Conservation (phyloP, 2,888 invertebrate species). For the Sinopyrophorus schimmeli region DNA sequence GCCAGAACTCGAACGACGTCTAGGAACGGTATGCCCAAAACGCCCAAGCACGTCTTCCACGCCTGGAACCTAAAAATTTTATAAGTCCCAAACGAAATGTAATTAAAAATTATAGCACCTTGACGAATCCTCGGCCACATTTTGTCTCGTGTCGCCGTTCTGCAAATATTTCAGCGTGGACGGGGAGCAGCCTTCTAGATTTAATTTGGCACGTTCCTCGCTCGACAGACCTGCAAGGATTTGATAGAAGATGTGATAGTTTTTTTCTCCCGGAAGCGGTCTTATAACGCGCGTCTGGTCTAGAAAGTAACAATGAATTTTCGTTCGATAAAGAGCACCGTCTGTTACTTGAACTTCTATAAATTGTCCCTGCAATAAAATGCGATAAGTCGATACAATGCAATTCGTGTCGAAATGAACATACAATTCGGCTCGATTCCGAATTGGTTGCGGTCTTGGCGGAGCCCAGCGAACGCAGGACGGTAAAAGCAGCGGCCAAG, state of each 20-base stretch:
- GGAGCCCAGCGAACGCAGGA: conserved; percentile 86
- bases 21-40: conserved; percentile 90
- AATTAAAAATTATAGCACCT: conserved; percentile 47
- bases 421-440: conserved; percentile 90
- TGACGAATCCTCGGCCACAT: conserved; percentile 71
- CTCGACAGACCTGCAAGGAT: conserved; percentile 85
- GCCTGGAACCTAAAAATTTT: conserved; percentile 76
- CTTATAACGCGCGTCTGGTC: conserved; percentile 91
- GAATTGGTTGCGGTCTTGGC: conserved; percentile 89
- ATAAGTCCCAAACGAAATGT: conserved; percentile 7
- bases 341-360: conserved; percentile 96
- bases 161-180: conserved; percentile 82
- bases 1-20: conserved; percentile 92
- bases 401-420: conserved; percentile 40
- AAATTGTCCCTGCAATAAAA: conserved; percentile 79
- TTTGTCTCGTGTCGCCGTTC: conserved; percentile 71
- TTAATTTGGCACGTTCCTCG: conserved; percentile 85
- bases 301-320: conserved; percentile 94
- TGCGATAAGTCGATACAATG: neutral
- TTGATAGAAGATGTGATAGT: conserved; percentile 97
- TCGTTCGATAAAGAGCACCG: conserved; percentile 90
- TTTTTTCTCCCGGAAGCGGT: conserved; percentile 84
- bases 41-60: conserved; percentile 90
- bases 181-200: conserved; percentile 83
- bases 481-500: conserved; percentile 92